Base-by-base conservation (phyloP, 2,113 vertebrate genomes). In the Salvator merianae region DNA sequence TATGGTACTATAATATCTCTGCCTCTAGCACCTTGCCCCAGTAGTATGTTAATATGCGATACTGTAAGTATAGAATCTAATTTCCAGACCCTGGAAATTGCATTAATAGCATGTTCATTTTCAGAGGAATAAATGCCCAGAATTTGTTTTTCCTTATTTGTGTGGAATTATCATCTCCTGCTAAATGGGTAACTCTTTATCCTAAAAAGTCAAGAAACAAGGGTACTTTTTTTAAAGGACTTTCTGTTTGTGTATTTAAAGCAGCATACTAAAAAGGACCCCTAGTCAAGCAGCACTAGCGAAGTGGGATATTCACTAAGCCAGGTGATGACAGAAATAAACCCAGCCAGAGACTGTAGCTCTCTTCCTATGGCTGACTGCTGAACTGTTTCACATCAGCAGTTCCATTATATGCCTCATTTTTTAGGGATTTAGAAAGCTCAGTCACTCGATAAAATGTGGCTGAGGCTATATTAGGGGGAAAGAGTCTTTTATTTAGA, bases 371-470 rank as follows among this genome's bases (percentile, higher is more conserved):
- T 74, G 12, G 43, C 78, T 40, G 40, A 30, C 62, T 83, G 71
- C 59, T 34, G n/a, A 72, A 62, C 78, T 68, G 71, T 71, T 28
- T 40, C 28, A 10, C 20, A 47, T 81, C 84, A 86, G 84, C 84
- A 86, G 4, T 86, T 86, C 43, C 71, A 81, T 81, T 86, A 69
- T 81, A 43, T 74, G 26, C 59, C 14, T 66, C 16, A 36, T 38
- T 36, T 59, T 81, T 71, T 40, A 38, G 70, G 70, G 62, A 69
- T 81, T 81, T 75, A 81, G 26, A 28, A 73, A 86, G 43, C 71
- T 86, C 78, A 55, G 84, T 24, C 71, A n/a, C 13, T 24, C 28
- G 75, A 53, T 68, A 62, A 84, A 79, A 32, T 28, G 32, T 75
- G 71, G 18, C 32, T 68, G 77, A 40, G 70, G 40, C 36, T 74